A percentile compares a stretch with the other conserved stretches of the same genome.
These are phyloP conservation scores for Pterocles gutturalis DNA, from an alignment of 2,113 vertebrate species.

Conservation along the genomic window DNA sequence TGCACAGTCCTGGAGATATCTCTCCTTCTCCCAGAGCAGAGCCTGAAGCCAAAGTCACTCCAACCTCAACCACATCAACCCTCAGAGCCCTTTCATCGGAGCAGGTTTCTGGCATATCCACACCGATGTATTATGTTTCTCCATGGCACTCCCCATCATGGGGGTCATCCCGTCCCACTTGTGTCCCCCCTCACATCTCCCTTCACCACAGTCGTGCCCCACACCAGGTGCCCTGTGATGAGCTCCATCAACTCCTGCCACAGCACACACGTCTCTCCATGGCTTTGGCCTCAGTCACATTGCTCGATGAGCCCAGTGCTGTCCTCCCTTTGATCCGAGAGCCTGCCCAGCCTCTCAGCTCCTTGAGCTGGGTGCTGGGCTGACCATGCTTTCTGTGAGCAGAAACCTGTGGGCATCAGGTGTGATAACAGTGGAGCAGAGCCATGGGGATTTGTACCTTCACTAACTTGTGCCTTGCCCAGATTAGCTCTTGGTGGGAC, in stretches of 20 bases:
- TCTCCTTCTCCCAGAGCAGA: neutral
- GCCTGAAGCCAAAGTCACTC: neutral
- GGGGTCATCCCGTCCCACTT: neutral
- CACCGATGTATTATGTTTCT: neutral
- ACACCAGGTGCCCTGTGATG: neutral
- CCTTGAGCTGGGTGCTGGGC: neutral
- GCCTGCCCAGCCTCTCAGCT: neutral
- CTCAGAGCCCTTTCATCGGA: neutral
- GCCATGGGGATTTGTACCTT: neutral
- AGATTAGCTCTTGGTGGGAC: neutral
- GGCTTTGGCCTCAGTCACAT: neutral
- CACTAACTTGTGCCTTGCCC: neutral
- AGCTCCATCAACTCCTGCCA: neutral
- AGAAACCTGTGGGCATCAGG: neutral
- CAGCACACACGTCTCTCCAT: neutral
- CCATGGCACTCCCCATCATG: accelerated
- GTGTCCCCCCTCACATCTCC: neutral
- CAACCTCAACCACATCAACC: neutral
- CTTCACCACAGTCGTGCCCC: neutral
- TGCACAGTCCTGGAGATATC: neutral
- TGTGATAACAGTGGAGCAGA: neutral
- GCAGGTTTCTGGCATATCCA: neutral
- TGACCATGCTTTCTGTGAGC: neutral
- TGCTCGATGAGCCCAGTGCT: neutral
- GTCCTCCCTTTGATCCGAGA: accelerated